A percentile compares a stretch with the other conserved stretches of the same genome.
Conservation (phyloP, 1,140 invertebrate species). For the Hyles euphorbiae region DNA sequence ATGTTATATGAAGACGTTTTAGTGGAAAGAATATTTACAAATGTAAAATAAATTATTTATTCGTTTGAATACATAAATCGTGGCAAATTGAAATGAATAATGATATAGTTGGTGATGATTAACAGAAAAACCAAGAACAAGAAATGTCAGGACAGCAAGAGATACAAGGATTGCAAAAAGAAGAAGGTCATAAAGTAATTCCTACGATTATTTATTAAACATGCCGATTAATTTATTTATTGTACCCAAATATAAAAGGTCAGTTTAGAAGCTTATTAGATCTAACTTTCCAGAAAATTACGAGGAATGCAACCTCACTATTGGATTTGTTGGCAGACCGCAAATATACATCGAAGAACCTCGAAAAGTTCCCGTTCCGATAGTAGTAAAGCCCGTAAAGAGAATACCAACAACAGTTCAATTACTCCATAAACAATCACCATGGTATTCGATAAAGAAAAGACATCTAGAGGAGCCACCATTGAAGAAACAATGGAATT, state of each 20-base stretch:
- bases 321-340: conserved; percentile 21
- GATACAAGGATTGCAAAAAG: too few relatives aligned
- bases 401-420: conserved; percentile 11
- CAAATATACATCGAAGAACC: conserved; percentile 21
- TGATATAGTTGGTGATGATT: too few relatives aligned
- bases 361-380: conserved; percentile 14
- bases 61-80: too few relatives aligned
- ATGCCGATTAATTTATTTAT: conserved; percentile 9
- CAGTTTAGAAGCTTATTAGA: conserved; percentile 1
- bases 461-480: background rate
- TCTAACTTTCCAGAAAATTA: background rate
- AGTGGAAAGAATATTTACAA: too few relatives aligned
- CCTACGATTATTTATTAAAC: too few relatives aligned
- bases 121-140: too few relatives aligned
- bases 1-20: too few relatives aligned
- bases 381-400: conserved; percentile 18
- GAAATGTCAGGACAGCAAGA: too few relatives aligned
- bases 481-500: background rate
- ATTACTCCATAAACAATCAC: conserved; percentile 7
- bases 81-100: too few relatives aligned
- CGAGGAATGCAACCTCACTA: conserved; percentile 4
- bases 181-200: too few relatives aligned
- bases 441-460: background rate
- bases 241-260: conserved; percentile 9
- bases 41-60: too few relatives aligned